Percentiles rank a stretch among this genome's conserved stretches.
phyloP scores from a whole-genome alignment of 2,113 vertebrate genomes.

The Mugil cephalus region DNA sequence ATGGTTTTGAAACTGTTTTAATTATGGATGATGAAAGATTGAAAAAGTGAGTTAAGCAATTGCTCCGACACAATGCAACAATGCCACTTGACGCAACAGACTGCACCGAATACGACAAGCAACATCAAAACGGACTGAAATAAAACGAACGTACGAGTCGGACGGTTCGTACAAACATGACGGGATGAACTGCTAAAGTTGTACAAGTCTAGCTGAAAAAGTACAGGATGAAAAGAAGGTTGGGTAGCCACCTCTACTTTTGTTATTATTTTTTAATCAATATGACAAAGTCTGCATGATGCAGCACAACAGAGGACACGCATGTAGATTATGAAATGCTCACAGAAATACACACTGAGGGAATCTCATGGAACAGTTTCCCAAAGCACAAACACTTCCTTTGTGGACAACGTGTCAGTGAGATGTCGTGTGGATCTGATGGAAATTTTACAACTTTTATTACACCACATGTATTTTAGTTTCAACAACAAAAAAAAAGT shows the following conservation, averaged over 20 bases:
- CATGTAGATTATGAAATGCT: neutral
- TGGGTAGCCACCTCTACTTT: neutral
- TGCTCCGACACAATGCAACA: slow-evolving; percentile 16
- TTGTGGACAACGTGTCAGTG: neutral
- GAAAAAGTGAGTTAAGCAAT: slow-evolving; percentile 1
- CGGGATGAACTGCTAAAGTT: slow-evolving; percentile 5
- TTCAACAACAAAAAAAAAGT: neutral
- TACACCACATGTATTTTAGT: neutral
- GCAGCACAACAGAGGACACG: neutral
- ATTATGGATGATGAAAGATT: slow-evolving; percentile 30
- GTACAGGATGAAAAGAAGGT: neutral
- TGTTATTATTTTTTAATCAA: too few species aligned
- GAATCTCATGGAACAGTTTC: neutral
- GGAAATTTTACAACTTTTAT: neutral
- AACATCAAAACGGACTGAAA: slow-evolving; percentile 1
- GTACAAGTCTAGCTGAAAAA: neutral
- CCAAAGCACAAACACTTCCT: neutral
- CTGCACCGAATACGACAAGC: slow-evolving; percentile 19
- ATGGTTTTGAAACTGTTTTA: slow-evolving; percentile 41
- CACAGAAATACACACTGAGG: neutral
- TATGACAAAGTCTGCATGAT: neutral
- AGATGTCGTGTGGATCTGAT: neutral
- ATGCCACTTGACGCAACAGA: slow-evolving; percentile 4
- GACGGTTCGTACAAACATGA: slow-evolving; percentile 6
- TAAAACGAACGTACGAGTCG: neutral